These are phyloP conservation scores for Silurus asotus DNA, from an alignment of 2,113 vertebrate genomes.

Conservation along the genomic window DNA sequence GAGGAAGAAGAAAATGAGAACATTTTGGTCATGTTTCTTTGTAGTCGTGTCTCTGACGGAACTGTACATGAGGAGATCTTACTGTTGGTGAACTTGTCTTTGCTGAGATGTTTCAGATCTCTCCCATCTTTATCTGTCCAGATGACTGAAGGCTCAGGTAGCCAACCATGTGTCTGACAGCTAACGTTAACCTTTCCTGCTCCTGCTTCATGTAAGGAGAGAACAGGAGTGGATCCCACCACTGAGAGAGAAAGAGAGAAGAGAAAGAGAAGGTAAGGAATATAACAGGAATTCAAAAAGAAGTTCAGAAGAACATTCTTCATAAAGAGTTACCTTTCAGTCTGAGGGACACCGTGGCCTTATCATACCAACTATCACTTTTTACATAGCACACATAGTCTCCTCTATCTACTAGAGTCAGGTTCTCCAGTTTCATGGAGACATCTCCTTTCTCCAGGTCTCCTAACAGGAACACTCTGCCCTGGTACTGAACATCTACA, in stretches of 20 bases:
- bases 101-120: slow-evolving; percentile 1
- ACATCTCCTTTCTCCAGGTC: slow-evolving; percentile 12
- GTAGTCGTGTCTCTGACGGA: neutral
- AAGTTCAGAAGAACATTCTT: neutral
- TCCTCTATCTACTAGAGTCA: slow-evolving; percentile 31
- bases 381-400: slow-evolving; percentile 23
- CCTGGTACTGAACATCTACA: slow-evolving; percentile 14
- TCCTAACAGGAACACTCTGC: slow-evolving; percentile 14
- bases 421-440: slow-evolving; percentile 34
- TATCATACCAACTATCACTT: slow-evolving; percentile 28
- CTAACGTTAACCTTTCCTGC: slow-evolving; percentile 11
- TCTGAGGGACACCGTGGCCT: neutral
- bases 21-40: neutral
- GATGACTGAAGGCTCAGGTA: slow-evolving; percentile 26
- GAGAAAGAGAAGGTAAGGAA: neutral
- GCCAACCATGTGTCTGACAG: slow-evolving; percentile 39
- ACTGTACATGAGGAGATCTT: neutral
- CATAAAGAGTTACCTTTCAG: neutral
- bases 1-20: neutral
- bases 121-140: slow-evolving; percentile 17
- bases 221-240: slow-evolving; percentile 19
- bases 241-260: neutral
- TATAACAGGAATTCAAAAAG: too few species aligned
- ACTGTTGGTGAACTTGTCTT: slow-evolving; percentile 20
- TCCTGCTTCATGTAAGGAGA: neutral